Evolutionary conservation across 1,140 invertebrate species (phyloP).

Genomic region (Matsumurasca onukii): DNA sequence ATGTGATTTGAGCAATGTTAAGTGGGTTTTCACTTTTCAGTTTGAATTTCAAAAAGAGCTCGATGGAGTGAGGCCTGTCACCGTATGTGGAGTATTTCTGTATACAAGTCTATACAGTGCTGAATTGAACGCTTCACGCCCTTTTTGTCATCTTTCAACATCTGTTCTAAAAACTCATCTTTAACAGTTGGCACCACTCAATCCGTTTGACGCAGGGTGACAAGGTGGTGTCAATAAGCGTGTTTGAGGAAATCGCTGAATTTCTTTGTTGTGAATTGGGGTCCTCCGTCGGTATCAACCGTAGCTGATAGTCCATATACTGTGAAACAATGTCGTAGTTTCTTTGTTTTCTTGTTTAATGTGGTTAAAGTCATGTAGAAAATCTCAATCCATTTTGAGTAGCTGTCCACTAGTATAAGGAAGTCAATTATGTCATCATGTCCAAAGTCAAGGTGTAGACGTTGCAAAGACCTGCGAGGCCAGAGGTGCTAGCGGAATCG

Average conservation of each 20-base stretch:
- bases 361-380: neutral
- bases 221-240: constrained; percentile 38
- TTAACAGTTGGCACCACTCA: constrained; percentile 40
- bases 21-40: neutral
- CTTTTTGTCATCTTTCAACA: constrained; percentile 1
- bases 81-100: too few species aligned
- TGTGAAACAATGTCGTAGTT: constrained; percentile 36
- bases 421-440: too few species aligned
- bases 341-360: neutral
- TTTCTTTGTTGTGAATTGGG: constrained; percentile 36
- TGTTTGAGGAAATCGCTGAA: constrained; percentile 39
- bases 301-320: constrained; percentile 37
- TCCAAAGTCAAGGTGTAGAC: constrained; percentile 12
- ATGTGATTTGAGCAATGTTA: neutral
- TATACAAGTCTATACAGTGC: neutral
- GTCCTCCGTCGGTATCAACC: constrained; percentile 42
- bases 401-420: constrained; percentile 42
- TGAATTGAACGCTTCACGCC: neutral
- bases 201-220: constrained; percentile 42
- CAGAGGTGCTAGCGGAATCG: neutral
- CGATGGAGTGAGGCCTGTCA: constrained; percentile 12
- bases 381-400: constrained; percentile 50
- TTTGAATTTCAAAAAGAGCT: neutral
- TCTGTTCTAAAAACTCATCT: constrained; percentile 26
- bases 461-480: neutral